Evolutionary conservation across 1,140 invertebrate genomes (phyloP).

Genomic region (Calephelis virginiensis): DNA sequence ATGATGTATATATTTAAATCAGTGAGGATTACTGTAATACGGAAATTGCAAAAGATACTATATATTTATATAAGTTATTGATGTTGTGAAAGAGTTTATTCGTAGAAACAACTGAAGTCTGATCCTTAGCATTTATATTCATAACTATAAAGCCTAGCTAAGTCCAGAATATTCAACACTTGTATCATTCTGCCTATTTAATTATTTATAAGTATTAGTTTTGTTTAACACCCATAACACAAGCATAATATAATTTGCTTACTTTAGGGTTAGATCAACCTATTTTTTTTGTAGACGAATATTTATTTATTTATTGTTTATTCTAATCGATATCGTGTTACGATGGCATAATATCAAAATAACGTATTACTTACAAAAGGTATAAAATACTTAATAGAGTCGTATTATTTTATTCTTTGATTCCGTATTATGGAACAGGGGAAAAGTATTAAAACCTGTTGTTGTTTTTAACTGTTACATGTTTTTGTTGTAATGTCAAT

Average conservation of each 20-base stretch:
- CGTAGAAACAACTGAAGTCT: conserved; percentile 7
- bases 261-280: no score
- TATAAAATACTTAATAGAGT: no score
- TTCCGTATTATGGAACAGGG: no score
- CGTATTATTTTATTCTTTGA: no score
- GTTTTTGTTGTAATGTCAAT: no score
- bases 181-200: not conserved
- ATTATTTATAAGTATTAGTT: no score
- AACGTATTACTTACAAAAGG: not conserved
- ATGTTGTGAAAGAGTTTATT: conserved; percentile 10
- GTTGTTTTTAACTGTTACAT: no score
- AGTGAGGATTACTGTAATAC: not conserved
- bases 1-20: not conserved
- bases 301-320: not conserved
- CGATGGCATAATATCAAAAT: not conserved
- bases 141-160: not conserved
- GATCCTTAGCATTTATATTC: conserved; percentile 3
- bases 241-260: no score
- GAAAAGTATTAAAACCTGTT: no score
- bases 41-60: not conserved
- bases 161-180: not conserved
- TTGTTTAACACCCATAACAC: no score
- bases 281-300: no score
- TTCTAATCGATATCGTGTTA: not conserved
- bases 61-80: conserved; percentile 7